phyloP scores from a whole-genome alignment of 2,113 vertebrate genomes.

The Gobiocypris rarus region DNA sequence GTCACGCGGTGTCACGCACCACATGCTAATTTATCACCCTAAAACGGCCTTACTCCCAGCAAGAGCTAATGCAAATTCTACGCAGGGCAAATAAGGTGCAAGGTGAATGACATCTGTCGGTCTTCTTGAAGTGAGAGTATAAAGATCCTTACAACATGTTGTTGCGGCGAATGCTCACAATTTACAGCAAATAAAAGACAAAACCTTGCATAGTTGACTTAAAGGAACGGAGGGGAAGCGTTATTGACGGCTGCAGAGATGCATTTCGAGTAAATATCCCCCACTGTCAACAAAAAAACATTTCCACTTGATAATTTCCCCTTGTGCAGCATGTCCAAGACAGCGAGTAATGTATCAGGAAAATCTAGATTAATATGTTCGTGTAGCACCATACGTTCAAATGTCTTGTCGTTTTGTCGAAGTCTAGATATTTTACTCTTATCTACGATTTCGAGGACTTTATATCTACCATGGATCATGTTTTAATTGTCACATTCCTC shows the following conservation, averaged over 20 bases:
- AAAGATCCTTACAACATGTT: neutral
- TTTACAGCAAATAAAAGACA: neutral
- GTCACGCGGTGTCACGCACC: neutral
- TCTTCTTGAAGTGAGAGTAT: neutral
- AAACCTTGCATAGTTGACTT: neutral
- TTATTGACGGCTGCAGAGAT: neutral
- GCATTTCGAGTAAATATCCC: constrained; percentile 11
- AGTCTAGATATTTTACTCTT: neutral
- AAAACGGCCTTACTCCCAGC: neutral
- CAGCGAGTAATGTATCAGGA: neutral
- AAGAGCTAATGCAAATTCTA: neutral
- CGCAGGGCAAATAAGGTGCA: neutral
- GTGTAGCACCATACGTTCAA: neutral
- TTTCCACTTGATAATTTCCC: neutral
- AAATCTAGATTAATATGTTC: neutral
- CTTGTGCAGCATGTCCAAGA: neutral
- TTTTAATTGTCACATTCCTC: neutral
- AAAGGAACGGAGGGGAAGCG: neutral
- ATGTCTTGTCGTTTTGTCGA: neutral
- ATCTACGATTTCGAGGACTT: neutral
- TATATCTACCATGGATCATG: neutral
- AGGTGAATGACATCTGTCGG: neutral
- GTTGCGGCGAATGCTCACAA: neutral
- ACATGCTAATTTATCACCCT: neutral
- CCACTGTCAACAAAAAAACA: neutral